Conservation (phyloP, 2,113 vertebrate genomes). For the Rana temporaria region DNA sequence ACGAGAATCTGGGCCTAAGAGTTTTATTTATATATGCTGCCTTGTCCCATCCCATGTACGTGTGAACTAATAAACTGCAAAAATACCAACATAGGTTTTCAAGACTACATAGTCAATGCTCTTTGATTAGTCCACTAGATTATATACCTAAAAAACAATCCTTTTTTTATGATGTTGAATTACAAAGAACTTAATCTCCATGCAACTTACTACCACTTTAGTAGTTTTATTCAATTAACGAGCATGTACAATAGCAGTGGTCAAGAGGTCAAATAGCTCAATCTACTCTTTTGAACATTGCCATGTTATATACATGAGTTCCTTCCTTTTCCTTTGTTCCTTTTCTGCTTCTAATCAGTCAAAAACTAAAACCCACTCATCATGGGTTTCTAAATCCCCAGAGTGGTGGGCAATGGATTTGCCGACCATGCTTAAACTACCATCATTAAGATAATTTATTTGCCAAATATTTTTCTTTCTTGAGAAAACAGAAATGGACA, state of each 20-base stretch:
- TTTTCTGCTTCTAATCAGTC: neutral
- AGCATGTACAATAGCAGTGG: neutral
- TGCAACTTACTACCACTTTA: neutral
- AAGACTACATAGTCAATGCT: too few relatives aligned
- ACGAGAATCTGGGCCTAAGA: too few relatives aligned
- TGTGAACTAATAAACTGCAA: too few relatives aligned
- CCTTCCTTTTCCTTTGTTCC: neutral
- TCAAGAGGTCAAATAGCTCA: neutral
- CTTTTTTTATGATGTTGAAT: neutral
- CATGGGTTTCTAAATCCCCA: neutral
- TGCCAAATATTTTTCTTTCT: constrained; percentile 30
- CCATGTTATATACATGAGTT: neutral
- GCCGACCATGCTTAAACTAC: constrained; percentile 2
- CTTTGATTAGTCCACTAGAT: too few relatives aligned
- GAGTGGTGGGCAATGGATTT: neutral
- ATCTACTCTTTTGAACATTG: neutral
- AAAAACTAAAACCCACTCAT: neutral
- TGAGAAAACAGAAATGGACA: neutral
- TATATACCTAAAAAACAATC: too few relatives aligned
- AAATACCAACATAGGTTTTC: too few relatives aligned
- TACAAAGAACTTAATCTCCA: neutral
- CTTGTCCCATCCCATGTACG: too few relatives aligned
- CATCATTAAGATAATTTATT: constrained; percentile 26
- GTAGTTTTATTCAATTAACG: neutral
- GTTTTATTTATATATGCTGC: too few relatives aligned